These are phyloP conservation scores for Taurulus bubalis DNA, from an alignment of 2,113 vertebrate genomes.

Conservation along the genomic window DNA sequence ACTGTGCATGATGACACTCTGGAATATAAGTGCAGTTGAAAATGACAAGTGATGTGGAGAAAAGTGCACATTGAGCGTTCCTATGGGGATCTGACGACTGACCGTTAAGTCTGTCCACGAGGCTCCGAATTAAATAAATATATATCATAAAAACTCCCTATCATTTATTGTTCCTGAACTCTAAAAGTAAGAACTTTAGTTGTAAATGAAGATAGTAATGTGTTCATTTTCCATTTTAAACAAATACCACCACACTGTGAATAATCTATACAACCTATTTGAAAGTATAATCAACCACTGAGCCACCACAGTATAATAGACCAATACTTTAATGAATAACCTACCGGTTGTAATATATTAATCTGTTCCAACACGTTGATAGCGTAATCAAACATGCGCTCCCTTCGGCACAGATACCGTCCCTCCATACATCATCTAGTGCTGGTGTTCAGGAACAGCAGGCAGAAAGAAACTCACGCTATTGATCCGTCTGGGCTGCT, in stretches of 20 bases:
- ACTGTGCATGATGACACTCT: no score
- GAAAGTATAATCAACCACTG: slow-evolving; percentile 15
- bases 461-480: not conserved
- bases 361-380: slow-evolving; percentile 31
- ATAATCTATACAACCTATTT: slow-evolving; percentile 23
- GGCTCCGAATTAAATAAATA: no score
- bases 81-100: no score
- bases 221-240: not conserved
- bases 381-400: slow-evolving; percentile 14
- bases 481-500: slow-evolving; percentile 31
- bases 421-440: slow-evolving; percentile 26
- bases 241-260: not conserved
- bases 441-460: slow-evolving; percentile 31
- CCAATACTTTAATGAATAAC: slow-evolving; percentile 5
- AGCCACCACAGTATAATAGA: not conserved
- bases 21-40: not conserved
- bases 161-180: not conserved
- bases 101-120: no score
- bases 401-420: not conserved
- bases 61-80: not conserved
- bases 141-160: not conserved
- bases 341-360: slow-evolving; percentile 20
- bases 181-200: not conserved
- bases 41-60: not conserved
- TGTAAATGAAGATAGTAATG: not conserved